Evolutionary conservation across 2,888 invertebrate genomes (phyloP), one percentile per base, ranked within the genome.

Genomic region (Sinhomidia bicolor): DNA sequence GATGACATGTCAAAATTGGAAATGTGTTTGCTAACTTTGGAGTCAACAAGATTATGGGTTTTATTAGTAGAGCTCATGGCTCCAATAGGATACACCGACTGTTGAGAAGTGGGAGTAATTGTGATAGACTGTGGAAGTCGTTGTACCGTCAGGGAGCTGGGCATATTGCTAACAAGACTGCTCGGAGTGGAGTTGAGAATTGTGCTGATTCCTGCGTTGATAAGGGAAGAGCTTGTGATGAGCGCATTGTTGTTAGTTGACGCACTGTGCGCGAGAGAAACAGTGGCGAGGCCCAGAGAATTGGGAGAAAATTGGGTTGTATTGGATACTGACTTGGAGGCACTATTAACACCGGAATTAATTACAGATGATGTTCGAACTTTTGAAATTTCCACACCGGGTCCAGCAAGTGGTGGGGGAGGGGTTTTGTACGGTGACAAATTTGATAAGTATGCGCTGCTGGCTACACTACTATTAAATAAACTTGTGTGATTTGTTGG

Each of bases 301-400:
- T 20, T 32, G 14, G 78, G 9, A 47, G 86, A 47, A 62, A 65
- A 54, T 1, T 44, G 6, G 7, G 20, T 62, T 44, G 62, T 26
- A 29, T 36, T 80, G 4, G 81, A 29, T 29, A 12, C 9, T 0
- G 36, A 12, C 23, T 76, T 83, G 0, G 83, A n/a, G n/a, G 29
- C 44, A 29, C 60, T 86, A 14, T 47, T 57, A 23, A 78, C 17
- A 26, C 20, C 57, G 26, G 65, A 20, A 20, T 29, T 65, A 36
- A 23, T 32, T 32, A 20, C 20, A 0, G 71, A 14, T 32, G 57
- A 57, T 17, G 90, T 71, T 41, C 89, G 88, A n/a, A 85, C 78
- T 78, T 92, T 92, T 14, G 90, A 89, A 9, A 91, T 90, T 86
- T 91, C 91, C 9, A 90, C 88, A 14, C 85, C 88, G 17, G 89